Evolutionary conservation across 23 tunicate species (phyloP), one percentile per base, ranked within the genome.

Genomic region (Halocynthia aurantium): DNA sequence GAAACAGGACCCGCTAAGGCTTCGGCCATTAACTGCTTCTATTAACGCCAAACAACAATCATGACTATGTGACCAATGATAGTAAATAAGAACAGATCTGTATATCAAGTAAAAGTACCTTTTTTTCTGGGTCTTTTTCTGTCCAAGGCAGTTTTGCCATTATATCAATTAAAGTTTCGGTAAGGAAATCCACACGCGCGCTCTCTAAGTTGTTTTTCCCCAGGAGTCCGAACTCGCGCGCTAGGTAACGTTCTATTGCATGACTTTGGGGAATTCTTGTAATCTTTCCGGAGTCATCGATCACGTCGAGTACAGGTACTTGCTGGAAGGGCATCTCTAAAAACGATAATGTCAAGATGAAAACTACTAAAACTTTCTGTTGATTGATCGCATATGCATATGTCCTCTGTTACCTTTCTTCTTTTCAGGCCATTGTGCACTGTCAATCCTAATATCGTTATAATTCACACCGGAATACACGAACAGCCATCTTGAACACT

Each of bases 271-370:
- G 17, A 7, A 68, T 60, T 10, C 15, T 8, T 19, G 56, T 52
- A n/a, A 8, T 76, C 22, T 20, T 55, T 11, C 85, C 92, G 56
- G 50, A 51, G 40, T 74, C 78, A 7, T 74, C 78, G 54, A 77
- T 84, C 10, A 86, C 82, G 52, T 86, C 92, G 51, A 86, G 57
- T 15, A 86, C 61, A 13, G 92, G 92, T 57, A 86, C 21, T 70
- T 86, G 92, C 6, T 62, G 68, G 77, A 69, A 86, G 6, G 92
- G 92, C 72, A 81, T 69, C 7, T 86, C 92, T 86, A 64, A 7
- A 55, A 80, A 62, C 61, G 71, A 64, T 15, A 15, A 60, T 15
- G 64, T 1, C 64, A 31, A 31, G 44, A 31, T 31, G 4, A 0
- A 31, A 31, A 31, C 4, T 31, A 31, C 44, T 31, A 31, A 4